Evolutionary conservation across 1,140 invertebrate genomes (phyloP).

Genomic region (Drosophila kanapiae): DNA sequence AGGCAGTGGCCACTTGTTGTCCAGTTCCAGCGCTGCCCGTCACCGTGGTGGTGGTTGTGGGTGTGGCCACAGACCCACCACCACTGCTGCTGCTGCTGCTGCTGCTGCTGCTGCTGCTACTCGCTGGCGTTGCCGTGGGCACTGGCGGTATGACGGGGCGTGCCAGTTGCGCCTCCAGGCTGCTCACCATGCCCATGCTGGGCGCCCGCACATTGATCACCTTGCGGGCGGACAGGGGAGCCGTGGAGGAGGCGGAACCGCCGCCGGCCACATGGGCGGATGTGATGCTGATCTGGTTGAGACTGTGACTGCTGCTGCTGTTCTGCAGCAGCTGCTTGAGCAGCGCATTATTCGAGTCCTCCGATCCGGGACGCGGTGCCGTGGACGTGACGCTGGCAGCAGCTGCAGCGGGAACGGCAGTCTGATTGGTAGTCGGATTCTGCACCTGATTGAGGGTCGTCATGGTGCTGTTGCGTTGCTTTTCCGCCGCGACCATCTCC

Average conservation of each 20-base stretch:
- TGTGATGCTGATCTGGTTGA: slow-evolving; percentile 80
- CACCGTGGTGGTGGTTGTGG: slow-evolving; percentile 26
- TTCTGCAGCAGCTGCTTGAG: slow-evolving; percentile 96
- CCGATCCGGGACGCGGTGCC: slow-evolving; percentile 87
- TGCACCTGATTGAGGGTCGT: slow-evolving; percentile 19
- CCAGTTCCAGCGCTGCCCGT: slow-evolving; percentile 29
- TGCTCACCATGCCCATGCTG: slow-evolving; percentile 89
- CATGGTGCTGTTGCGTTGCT: slow-evolving; percentile 28
- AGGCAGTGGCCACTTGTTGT: slow-evolving; percentile 54
- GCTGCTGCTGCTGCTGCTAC: slow-evolving; percentile 40
- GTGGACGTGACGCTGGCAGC: background rate
- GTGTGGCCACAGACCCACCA: slow-evolving; percentile 78
- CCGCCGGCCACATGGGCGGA: slow-evolving; percentile 34
- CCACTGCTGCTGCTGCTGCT: slow-evolving; percentile 6
- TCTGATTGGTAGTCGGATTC: background rate
- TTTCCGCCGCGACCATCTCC: slow-evolving; percentile 22
- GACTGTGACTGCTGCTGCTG: slow-evolving; percentile 88
- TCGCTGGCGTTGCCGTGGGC: slow-evolving; percentile 48
- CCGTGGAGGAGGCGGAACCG: slow-evolving; percentile 42
- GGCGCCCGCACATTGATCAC: slow-evolving; percentile 87
- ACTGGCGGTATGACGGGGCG: slow-evolving; percentile 90
- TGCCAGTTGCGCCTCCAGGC: slow-evolving; percentile 90
- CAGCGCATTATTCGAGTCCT: slow-evolving; percentile 95
- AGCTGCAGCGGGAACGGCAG: background rate
- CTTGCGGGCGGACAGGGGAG: slow-evolving; percentile 85